Conservation (phyloP, 2,113 vertebrate species). For the Elephantulus edwardii region DNA sequence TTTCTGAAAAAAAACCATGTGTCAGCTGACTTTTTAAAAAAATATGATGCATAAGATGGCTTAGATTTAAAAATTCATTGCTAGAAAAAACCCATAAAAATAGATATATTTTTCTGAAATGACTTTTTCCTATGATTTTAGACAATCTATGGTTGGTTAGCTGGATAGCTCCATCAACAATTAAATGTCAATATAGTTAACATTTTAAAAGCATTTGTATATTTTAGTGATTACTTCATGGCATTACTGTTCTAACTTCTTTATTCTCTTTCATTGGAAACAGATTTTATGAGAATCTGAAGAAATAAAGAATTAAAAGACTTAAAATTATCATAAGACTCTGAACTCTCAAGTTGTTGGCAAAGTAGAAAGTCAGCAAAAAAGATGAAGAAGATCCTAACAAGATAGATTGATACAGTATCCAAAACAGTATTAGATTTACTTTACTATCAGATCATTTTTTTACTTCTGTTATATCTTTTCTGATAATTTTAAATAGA, state of each 20-base stretch:
- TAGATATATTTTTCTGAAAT: background rate
- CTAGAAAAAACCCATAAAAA: background rate
- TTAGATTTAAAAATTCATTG: slow-evolving; percentile 23
- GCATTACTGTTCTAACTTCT: background rate
- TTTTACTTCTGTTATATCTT: background rate
- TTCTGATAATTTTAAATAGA: background rate
- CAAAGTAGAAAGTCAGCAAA: background rate
- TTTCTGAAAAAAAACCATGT: slow-evolving; percentile 26
- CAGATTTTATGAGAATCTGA: background rate
- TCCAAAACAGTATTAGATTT: no score
- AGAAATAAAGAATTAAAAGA: background rate
- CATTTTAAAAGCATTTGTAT: background rate
- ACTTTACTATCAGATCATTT: slow-evolving; percentile 13
- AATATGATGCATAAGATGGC: background rate
- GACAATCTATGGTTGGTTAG: background rate
- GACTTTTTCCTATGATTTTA: background rate
- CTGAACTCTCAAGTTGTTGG: background rate
- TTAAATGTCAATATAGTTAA: background rate
- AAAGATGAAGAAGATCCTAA: background rate
- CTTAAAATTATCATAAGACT: background rate
- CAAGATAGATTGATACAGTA: background rate
- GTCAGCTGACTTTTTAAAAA: background rate
- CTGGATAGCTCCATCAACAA: no score
- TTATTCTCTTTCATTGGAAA: slow-evolving; percentile 28
- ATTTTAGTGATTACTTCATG: slow-evolving; percentile 2